phyloP scores from a whole-genome alignment of 2,113 vertebrate genomes.

The Forbesichthys papilliferus region DNA sequence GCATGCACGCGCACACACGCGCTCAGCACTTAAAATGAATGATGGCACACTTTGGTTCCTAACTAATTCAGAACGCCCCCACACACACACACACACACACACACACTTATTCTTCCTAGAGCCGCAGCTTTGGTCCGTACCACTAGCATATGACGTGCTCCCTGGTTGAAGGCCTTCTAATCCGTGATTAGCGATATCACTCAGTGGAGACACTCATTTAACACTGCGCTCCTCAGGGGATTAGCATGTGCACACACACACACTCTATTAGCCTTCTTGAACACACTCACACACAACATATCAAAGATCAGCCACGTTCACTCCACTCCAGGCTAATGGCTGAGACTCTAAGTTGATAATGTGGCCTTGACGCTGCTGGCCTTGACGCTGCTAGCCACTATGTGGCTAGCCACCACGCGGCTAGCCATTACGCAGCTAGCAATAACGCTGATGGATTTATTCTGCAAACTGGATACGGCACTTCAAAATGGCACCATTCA shows the following conservation, averaged over 20 bases:
- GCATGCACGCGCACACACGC: neutral
- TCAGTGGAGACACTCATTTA: constrained; percentile 65
- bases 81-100: neutral
- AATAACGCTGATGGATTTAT: too few relatives aligned
- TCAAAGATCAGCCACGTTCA: constrained; percentile 28
- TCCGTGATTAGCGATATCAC: constrained; percentile 70
- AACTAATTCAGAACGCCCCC: neutral
- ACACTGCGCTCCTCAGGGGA: constrained; percentile 54
- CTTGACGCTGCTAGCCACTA: neutral
- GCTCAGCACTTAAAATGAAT: constrained; percentile 18
- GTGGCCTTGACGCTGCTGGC: constrained; percentile 9
- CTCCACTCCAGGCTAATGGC: constrained; percentile 49
- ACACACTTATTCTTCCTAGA: neutral
- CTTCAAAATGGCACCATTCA: too few relatives aligned
- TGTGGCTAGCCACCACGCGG: too few relatives aligned
- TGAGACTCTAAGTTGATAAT: constrained; percentile 54
- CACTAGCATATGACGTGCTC: too few relatives aligned
- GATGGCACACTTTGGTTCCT: neutral
- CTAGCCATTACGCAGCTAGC: too few relatives aligned
- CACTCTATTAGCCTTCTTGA: constrained; percentile 45
- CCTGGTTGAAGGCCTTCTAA: constrained; percentile 35
- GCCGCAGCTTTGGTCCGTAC: too few relatives aligned
- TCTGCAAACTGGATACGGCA: too few relatives aligned
- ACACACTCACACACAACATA: constrained; percentile 14
- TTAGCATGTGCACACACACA: constrained; percentile 41